Conservation (phyloP, 1,140 invertebrate genomes). For the Penaeus vannamei region DNA sequence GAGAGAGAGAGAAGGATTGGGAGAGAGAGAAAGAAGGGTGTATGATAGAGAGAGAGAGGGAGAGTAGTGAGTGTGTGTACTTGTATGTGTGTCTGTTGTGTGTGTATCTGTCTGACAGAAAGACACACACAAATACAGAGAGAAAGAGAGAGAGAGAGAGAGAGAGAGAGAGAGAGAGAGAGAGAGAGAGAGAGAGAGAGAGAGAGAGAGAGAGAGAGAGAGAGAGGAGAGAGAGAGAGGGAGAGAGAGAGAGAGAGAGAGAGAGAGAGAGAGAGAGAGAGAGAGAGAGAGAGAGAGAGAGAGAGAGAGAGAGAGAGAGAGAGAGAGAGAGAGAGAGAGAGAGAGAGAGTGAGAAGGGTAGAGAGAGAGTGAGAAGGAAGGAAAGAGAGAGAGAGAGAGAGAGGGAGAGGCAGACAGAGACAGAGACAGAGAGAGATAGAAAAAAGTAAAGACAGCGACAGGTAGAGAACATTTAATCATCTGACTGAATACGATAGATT, state of each 20-base stretch:
- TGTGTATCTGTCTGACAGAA: not conserved
- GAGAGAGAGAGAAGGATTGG: too few relatives aligned
- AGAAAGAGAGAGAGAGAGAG: not conserved
- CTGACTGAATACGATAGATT: too few relatives aligned
- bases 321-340: conserved; percentile 46
- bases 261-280: not conserved
- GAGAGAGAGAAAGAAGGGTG: too few relatives aligned
- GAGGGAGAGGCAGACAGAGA: too few relatives aligned
- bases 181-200: not conserved
- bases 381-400: not conserved
- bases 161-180: not conserved
- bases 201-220: not conserved
- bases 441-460: too few relatives aligned
- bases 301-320: conserved; percentile 48
- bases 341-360: not conserved
- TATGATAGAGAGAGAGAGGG: not conserved
- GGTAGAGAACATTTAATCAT: too few relatives aligned
- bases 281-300: not conserved
- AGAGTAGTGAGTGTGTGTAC: not conserved
- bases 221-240: not conserved
- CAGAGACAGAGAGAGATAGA: too few relatives aligned
- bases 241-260: not conserved
- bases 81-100: too few relatives aligned
- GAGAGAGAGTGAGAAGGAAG: conserved; percentile 5
- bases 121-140: not conserved